These are phyloP conservation scores for Octopus sinensis DNA, from an alignment of 1,140 invertebrate genomes.

Conservation along the genomic window DNA sequence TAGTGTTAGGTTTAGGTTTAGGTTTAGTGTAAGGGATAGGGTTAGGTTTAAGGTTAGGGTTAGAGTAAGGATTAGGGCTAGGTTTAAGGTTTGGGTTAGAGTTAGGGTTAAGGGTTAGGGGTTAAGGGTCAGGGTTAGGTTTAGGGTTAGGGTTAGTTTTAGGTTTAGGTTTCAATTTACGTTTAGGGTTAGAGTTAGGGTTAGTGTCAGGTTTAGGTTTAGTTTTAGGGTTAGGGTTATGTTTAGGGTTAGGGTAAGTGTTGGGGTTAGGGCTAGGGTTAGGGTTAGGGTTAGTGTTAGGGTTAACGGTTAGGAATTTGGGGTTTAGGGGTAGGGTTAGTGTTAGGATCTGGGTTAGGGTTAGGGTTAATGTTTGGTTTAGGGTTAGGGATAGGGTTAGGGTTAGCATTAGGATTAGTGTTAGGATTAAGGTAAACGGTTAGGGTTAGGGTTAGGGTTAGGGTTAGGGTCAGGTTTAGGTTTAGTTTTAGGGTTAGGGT, in stretches of 20 bases:
- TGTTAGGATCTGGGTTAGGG: slow-evolving; percentile 26
- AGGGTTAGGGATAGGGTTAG: slow-evolving; percentile 20
- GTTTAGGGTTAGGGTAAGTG: too few species aligned
- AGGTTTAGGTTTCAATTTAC: too few species aligned
- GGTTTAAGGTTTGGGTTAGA: too few species aligned
- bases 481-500: slow-evolving; percentile 21
- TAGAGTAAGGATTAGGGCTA: slow-evolving; percentile 29
- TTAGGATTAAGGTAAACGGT: slow-evolving; percentile 30
- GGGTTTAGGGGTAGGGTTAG: slow-evolving; percentile 19
- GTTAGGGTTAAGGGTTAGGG: too few species aligned
- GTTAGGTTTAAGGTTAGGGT: too few species aligned
- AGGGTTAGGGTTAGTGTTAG: slow-evolving; percentile 16
- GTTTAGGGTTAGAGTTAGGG: too few species aligned
- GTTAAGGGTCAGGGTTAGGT: too few species aligned
- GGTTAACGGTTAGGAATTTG: not conserved
- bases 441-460: slow-evolving; percentile 29
- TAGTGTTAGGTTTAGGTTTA: slow-evolving; percentile 34
- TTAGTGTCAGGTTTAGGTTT: too few species aligned
- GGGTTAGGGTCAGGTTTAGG: too few species aligned
- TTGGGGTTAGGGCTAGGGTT: too few species aligned
- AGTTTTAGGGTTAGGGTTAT: too few species aligned
- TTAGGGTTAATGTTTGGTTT: slow-evolving; percentile 26
- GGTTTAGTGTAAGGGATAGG: slow-evolving; percentile 33
- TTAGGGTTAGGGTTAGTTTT: too few species aligned
- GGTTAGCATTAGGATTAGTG: slow-evolving; percentile 23